phyloP scores from a whole-genome alignment of 1,140 invertebrate genomes.

The Caenorhabditis latens region DNA sequence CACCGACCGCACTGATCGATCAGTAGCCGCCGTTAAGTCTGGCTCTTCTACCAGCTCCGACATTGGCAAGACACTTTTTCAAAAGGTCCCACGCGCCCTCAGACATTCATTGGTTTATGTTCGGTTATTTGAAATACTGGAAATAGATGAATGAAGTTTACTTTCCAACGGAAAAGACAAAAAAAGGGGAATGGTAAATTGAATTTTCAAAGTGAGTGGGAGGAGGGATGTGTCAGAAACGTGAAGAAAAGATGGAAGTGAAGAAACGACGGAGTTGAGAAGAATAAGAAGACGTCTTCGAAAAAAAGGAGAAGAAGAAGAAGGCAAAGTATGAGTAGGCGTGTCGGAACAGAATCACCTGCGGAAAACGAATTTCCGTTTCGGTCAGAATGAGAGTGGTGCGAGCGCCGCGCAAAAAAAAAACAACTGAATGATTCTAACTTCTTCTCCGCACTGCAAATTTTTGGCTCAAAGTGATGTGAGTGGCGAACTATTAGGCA shows the following conservation, averaged over 20 bases:
- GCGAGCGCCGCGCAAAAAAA: not conserved
- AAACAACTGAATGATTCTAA: not conserved
- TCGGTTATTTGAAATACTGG: not conserved
- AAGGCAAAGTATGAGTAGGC: slow-evolving; percentile 31
- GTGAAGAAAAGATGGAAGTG: slow-evolving; percentile 9
- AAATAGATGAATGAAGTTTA: not conserved
- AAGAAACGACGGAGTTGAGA: not conserved
- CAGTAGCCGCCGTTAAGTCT: not conserved
- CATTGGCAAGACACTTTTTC: slow-evolving; percentile 11
- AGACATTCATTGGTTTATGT: not conserved
- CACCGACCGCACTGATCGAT: slow-evolving; percentile 57
- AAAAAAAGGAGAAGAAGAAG: slow-evolving; percentile 34
- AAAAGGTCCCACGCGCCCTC: not conserved
- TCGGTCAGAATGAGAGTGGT: not conserved
- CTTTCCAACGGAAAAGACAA: not conserved
- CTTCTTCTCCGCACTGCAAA: not conserved
- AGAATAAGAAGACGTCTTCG: slow-evolving; percentile 37
- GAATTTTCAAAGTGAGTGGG: slow-evolving; percentile 48
- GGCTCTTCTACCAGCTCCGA: slow-evolving; percentile 40
- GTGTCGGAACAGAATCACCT: slow-evolving; percentile 50
- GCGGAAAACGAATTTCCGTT: slow-evolving; percentile 41
- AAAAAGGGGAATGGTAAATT: slow-evolving; percentile 10
- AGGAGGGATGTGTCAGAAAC: not conserved
- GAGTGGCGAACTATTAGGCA: not conserved
- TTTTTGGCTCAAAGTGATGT: slow-evolving; percentile 28